Evolutionary conservation across 2,888 invertebrate species (phyloP).

Genomic region (Rotaria sp.): DNA sequence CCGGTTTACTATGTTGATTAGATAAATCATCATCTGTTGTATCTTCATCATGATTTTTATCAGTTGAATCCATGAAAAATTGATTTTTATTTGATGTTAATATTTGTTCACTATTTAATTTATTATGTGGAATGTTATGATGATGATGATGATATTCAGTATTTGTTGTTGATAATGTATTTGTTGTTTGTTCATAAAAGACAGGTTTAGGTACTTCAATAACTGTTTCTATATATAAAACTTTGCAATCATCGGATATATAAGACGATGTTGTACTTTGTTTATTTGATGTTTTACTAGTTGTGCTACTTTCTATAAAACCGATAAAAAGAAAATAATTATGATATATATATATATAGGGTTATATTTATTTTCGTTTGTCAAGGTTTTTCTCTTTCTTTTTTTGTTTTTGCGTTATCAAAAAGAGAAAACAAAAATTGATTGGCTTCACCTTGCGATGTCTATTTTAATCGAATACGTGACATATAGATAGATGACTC

Average conservation of each 20-base stretch:
- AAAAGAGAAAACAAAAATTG: neutral
- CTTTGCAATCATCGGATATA: slow-evolving; percentile 23
- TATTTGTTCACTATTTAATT: neutral
- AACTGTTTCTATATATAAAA: slow-evolving; percentile 21
- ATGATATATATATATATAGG: neutral
- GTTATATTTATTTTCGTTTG: neutral
- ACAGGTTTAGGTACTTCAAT: slow-evolving; percentile 22
- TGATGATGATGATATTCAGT: neutral
- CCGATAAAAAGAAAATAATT: neutral
- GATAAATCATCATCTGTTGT: neutral
- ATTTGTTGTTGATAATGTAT: neutral
- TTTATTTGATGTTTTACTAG: neutral
- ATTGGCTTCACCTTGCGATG: neutral
- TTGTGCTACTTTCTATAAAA: neutral
- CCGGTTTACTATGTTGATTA: neutral
- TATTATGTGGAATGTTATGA: neutral
- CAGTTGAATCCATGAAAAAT: neutral
- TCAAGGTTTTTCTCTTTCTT: neutral
- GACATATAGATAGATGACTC: neutral
- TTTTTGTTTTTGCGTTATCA: neutral
- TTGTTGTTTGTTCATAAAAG: neutral
- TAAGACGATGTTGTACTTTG: neutral
- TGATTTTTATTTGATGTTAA: neutral
- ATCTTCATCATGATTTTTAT: neutral
- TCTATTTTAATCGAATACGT: neutral